These are phyloP conservation scores for Leucoma salicis DNA, from an alignment of 2,888 invertebrate species.

Conservation along the genomic window DNA sequence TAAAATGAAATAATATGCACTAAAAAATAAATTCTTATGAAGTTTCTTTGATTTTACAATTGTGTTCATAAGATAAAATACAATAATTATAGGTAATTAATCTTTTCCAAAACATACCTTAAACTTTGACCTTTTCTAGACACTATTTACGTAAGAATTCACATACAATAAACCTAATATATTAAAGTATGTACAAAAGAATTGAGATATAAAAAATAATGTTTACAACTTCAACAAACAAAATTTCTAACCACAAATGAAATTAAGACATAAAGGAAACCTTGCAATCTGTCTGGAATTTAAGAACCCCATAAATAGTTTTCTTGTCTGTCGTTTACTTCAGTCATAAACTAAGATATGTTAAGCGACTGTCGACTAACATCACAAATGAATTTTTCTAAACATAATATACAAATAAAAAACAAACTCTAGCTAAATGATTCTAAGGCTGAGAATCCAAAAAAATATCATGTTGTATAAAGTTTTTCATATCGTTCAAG, in stretches of 20 bases:
- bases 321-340: slow-evolving; percentile 54
- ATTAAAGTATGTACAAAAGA: background rate
- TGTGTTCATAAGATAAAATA: no score
- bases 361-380: slow-evolving; percentile 65
- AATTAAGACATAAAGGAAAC: slow-evolving; percentile 39
- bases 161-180: background rate
- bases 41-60: no score
- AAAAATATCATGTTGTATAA: slow-evolving; percentile 33
- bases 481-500: slow-evolving; percentile 75
- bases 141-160: no score
- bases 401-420: slow-evolving; percentile 18
- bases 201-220: slow-evolving; percentile 13
- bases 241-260: slow-evolving; percentile 31
- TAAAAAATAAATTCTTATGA: no score
- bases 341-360: slow-evolving; percentile 70
- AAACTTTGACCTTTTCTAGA: no score
- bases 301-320: slow-evolving; percentile 64
- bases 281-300: slow-evolving; percentile 51
- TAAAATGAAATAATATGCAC: no score
- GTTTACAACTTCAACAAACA: slow-evolving; percentile 24
- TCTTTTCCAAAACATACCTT: no score
- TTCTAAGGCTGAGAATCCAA: slow-evolving; percentile 38
- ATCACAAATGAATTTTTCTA: slow-evolving; percentile 66
- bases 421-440: slow-evolving; percentile 30
- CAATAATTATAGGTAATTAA: no score